Conservation (phyloP, 35 echinoderm and acorn worm species). For the Heliocidaris erythrogramma region DNA sequence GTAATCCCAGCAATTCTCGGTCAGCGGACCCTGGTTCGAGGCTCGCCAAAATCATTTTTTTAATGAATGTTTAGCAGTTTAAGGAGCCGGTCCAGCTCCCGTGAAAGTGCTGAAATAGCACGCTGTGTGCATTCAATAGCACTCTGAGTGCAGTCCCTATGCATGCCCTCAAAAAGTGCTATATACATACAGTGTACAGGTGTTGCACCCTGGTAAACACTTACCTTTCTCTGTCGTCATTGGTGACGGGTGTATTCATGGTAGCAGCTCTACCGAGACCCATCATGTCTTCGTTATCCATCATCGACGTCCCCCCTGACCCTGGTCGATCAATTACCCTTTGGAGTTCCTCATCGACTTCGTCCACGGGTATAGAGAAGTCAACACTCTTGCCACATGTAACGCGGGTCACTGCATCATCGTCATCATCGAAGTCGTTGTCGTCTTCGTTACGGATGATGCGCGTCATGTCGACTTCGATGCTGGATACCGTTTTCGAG, state of each 20-base stretch:
- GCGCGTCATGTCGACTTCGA: conserved; percentile 23
- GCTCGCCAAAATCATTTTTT: too few species aligned
- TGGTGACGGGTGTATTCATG: conserved; percentile 61
- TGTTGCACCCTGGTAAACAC: neutral
- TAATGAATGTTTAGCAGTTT: too few species aligned
- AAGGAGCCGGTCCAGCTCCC: too few species aligned
- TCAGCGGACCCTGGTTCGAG: too few species aligned
- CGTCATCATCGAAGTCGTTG: conserved; percentile 20
- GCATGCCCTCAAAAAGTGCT: too few species aligned
- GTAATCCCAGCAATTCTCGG: too few species aligned
- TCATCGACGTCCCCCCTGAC: conserved; percentile 31
- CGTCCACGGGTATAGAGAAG: conserved; percentile 55
- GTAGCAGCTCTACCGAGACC: conserved; percentile 49
- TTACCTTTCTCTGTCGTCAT: conserved; percentile 63
- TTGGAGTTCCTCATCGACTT: conserved; percentile 55
- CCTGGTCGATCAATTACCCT: conserved; percentile 4
- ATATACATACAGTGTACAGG: neutral
- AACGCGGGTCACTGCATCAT: neutral
- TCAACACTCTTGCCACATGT: conserved; percentile 56
- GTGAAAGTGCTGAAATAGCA: too few species aligned
- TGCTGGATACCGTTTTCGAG: conserved; percentile 14
- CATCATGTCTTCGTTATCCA: conserved; percentile 42
- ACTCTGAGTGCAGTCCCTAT: too few species aligned
- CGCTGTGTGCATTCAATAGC: too few species aligned
- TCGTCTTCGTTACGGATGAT: conserved; percentile 15